A percentile compares a stretch with the other conserved stretches of the same genome.
These are phyloP conservation scores for Trissolcus brochymenae DNA, from an alignment of 2,888 invertebrate species.

Conservation along the genomic window DNA sequence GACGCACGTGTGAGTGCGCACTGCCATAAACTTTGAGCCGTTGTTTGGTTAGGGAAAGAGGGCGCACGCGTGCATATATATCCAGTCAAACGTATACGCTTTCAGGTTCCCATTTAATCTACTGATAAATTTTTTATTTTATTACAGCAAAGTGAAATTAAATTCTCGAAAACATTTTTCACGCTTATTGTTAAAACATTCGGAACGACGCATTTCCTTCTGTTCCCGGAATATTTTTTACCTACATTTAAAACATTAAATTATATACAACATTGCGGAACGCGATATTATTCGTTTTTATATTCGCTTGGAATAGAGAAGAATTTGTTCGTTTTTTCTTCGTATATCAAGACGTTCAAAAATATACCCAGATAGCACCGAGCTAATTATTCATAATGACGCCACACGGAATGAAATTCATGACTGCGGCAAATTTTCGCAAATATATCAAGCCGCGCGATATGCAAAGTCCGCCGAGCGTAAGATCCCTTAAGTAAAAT, in stretches of 20 bases:
- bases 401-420: slow-evolving; percentile 22
- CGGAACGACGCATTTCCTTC: no score
- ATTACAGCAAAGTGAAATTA: neutral
- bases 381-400: slow-evolving; percentile 34
- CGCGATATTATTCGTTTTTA: no score
- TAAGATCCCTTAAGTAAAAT: slow-evolving; percentile 53
- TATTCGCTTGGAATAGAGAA: neutral
- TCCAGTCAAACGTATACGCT: no score
- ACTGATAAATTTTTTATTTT: slow-evolving; percentile 5
- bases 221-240: no score
- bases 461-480: slow-evolving; percentile 42
- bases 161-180: neutral
- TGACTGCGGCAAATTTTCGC: slow-evolving; percentile 25
- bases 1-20: slow-evolving; percentile 29
- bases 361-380: slow-evolving; percentile 5
- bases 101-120: no score
- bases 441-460: slow-evolving; percentile 25
- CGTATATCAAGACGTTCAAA: neutral
- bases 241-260: no score
- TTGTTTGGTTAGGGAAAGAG: slow-evolving; percentile 22
- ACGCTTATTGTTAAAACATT: no score
- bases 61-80: slow-evolving; percentile 30
- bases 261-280: no score
- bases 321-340: neutral
- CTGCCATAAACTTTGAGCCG: slow-evolving; percentile 26